A percentile compares a stretch with the other conserved stretches of the same genome.
These are phyloP conservation scores for Ophioninae sp. DNA, from an alignment of 2,888 invertebrate species.

Conservation along the genomic window DNA sequence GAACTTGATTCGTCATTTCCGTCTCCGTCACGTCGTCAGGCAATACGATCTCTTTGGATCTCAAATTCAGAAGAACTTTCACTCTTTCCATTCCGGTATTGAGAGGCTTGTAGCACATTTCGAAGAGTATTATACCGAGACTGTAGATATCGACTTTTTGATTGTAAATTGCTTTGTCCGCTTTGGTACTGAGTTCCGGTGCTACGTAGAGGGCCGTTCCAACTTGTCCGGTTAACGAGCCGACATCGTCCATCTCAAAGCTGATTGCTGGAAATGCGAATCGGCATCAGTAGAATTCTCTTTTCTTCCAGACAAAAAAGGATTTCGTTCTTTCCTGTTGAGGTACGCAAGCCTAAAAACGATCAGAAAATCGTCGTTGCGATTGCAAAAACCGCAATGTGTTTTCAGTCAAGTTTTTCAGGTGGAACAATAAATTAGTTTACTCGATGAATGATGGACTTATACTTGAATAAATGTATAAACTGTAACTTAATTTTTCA, in stretches of 20 bases:
- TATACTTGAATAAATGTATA: no score
- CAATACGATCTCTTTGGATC: conserved; percentile 87
- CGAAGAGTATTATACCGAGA: conserved; percentile 95
- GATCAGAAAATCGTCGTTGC: no score
- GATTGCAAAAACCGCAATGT: no score
- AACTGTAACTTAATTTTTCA: no score
- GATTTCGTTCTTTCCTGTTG: no score
- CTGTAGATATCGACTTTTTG: conserved; percentile 90
- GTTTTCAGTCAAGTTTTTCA: no score
- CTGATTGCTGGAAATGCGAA: conserved; percentile 72
- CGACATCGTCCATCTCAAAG: conserved; percentile 75
- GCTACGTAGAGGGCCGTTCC: conserved; percentile 98
- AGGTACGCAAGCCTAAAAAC: no score
- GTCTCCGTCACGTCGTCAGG: conserved; percentile 86
- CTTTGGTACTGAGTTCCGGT: conserved; percentile 91
- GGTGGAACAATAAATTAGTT: no score
- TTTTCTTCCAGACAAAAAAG: background rate
- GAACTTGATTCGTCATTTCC: conserved; percentile 84
- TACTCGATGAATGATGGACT: no score
- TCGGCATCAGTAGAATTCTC: background rate
- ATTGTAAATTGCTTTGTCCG: conserved; percentile 89
- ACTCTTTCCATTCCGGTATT: conserved; percentile 95
- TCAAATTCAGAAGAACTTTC: conserved; percentile 87
- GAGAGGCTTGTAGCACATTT: conserved; percentile 95
- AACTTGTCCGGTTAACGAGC: conserved; percentile 90